A percentile compares a stretch with the other conserved stretches of the same genome.
phyloP scores from a whole-genome alignment of 2,113 vertebrate genomes.

The Uropsilus gracilis region DNA sequence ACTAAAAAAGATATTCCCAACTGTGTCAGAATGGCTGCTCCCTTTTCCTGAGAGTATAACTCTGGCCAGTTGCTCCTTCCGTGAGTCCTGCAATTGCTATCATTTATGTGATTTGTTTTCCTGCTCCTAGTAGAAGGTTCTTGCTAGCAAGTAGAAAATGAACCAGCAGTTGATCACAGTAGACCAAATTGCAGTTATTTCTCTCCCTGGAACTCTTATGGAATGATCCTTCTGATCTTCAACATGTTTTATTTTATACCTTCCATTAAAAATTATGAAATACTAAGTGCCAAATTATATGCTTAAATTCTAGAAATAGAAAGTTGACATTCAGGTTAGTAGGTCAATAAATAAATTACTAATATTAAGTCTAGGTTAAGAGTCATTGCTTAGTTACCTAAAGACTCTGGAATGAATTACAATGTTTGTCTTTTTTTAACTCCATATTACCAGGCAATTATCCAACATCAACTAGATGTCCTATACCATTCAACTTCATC shows the following conservation, averaged over 20 bases:
- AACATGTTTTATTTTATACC: neutral
- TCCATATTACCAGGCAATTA: neutral
- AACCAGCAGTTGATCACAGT: neutral
- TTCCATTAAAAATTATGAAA: neutral
- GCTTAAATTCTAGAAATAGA: neutral
- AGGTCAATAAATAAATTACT: neutral
- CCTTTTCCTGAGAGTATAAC: neutral
- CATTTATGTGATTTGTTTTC: neutral
- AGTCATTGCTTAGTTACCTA: neutral
- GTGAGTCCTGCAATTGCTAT: neutral
- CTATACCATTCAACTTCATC: neutral
- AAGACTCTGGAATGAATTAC: neutral
- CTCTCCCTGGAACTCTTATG: no score
- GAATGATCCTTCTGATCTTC: neutral
- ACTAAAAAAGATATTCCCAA: constrained; percentile 17
- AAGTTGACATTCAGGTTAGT: neutral
- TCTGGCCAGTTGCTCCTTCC: neutral
- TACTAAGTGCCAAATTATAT: no score
- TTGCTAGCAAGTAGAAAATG: neutral
- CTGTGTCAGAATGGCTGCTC: neutral
- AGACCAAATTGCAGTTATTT: neutral
- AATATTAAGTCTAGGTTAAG: neutral
- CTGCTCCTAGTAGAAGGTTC: neutral
- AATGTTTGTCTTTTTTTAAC: neutral
- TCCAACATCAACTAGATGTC: neutral